Conservation (phyloP, 2,888 invertebrate genomes). For the Cheilosia variabilis region DNA sequence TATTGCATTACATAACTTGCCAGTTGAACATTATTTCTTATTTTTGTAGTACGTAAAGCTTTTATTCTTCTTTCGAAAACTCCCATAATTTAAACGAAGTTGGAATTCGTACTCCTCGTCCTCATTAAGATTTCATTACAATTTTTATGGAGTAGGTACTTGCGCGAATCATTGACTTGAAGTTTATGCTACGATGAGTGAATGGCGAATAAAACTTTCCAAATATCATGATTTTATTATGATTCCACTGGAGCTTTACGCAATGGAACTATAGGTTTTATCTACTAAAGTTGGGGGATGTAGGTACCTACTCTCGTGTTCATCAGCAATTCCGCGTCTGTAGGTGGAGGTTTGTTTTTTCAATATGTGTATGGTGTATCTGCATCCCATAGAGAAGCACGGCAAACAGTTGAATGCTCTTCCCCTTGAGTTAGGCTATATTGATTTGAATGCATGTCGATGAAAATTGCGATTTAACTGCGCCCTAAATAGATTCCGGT, state of each 20-base stretch:
- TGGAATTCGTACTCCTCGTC: conserved; percentile 5
- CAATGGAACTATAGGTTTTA: neutral
- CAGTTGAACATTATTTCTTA: neutral
- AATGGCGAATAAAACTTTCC: conserved; percentile 23
- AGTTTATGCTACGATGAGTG: neutral
- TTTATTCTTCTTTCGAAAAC: conserved; percentile 6
- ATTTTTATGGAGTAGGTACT: conserved; percentile 4
- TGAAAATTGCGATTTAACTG: no score
- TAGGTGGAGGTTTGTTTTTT: no score
- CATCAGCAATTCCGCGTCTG: neutral
- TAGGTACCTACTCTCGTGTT: neutral
- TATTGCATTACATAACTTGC: neutral
- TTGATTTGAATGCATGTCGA: no score
- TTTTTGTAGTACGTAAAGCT: neutral
- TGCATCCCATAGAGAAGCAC: no score
- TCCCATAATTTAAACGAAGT: conserved; percentile 2
- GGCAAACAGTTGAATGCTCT: no score
- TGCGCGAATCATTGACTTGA: conserved; percentile 18
- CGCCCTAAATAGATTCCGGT: no score
- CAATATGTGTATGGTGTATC: no score
- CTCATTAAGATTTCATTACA: conserved; percentile 36
- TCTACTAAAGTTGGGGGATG: neutral
- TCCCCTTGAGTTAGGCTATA: no score
- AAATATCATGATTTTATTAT: conserved; percentile 33
- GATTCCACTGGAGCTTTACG: neutral